These are phyloP conservation scores for Semicossyphus pulcher DNA, from an alignment of 2,113 vertebrate genomes.

Conservation along the genomic window DNA sequence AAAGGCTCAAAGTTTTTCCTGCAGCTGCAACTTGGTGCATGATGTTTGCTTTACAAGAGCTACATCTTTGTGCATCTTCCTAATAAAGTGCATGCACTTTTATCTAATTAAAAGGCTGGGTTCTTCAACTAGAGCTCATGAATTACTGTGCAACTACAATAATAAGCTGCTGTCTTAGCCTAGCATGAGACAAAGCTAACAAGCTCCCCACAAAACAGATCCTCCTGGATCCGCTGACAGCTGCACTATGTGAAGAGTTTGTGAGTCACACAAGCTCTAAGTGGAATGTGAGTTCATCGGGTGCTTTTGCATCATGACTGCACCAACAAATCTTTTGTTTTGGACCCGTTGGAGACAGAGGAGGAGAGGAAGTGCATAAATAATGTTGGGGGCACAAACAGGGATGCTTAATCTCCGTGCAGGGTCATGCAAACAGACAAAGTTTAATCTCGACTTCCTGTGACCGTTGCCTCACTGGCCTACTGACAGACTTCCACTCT, in stretches of 20 bases:
- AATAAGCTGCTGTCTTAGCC: slow-evolving; percentile 7
- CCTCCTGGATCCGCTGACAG: slow-evolving; percentile 37
- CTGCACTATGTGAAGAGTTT: slow-evolving; percentile 22
- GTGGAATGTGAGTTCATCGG: slow-evolving; percentile 29
- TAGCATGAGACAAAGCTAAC: slow-evolving; percentile 32
- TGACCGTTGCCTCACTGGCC: slow-evolving; percentile 37
- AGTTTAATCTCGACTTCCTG: slow-evolving; percentile 50
- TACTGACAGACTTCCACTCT: slow-evolving; percentile 28
- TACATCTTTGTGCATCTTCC: neutral
- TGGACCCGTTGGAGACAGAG: neutral
- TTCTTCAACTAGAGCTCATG: neutral
- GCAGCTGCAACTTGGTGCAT: neutral
- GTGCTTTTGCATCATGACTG: slow-evolving; percentile 16
- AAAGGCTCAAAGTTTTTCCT: neutral
- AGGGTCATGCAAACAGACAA: slow-evolving; percentile 9
- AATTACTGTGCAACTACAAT: neutral
- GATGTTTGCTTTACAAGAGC: too few relatives aligned
- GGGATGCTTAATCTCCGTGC: neutral
- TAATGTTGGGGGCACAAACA: neutral
- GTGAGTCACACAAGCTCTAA: slow-evolving; percentile 1
- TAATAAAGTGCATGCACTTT: neutral
- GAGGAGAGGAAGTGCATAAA: neutral
- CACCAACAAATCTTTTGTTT: neutral
- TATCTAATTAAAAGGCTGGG: neutral
- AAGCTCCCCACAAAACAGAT: slow-evolving; percentile 15